phyloP scores from a whole-genome alignment of 1,140 invertebrate genomes.

The Lepidurus packardi region DNA sequence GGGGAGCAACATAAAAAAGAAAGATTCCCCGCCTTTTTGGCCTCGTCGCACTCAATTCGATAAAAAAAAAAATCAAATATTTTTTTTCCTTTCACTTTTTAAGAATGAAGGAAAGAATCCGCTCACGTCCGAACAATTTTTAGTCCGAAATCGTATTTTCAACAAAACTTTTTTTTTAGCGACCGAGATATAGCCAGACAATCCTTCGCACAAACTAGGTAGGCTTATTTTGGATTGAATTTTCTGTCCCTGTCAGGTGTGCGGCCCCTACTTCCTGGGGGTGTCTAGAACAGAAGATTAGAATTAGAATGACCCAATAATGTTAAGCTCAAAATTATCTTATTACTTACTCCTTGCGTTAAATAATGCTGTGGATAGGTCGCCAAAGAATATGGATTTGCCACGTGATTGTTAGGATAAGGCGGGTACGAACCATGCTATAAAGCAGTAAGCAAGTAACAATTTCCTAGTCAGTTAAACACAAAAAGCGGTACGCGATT shows the following conservation, averaged over 20 bases:
- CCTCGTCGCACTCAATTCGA: no score
- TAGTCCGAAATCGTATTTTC: no score
- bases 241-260: slow-evolving; percentile 3
- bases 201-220: not conserved
- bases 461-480: not conserved
- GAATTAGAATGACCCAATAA: not conserved
- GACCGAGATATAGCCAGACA: no score
- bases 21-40: not conserved
- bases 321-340: not conserved
- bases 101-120: not conserved
- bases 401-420: not conserved
- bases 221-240: not conserved
- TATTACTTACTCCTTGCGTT: not conserved
- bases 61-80: not conserved
- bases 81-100: not conserved
- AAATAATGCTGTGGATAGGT: slow-evolving; percentile 9
- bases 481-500: not conserved
- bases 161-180: no score
- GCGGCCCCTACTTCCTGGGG: not conserved
- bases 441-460: not conserved
- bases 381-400: not conserved
- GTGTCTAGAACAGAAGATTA: not conserved
- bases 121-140: no score
- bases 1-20: not conserved
- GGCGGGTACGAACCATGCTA: slow-evolving; percentile 11